These are phyloP conservation scores for Piprites chloris DNA, from an alignment of 2,113 vertebrate genomes.

Conservation along the genomic window DNA sequence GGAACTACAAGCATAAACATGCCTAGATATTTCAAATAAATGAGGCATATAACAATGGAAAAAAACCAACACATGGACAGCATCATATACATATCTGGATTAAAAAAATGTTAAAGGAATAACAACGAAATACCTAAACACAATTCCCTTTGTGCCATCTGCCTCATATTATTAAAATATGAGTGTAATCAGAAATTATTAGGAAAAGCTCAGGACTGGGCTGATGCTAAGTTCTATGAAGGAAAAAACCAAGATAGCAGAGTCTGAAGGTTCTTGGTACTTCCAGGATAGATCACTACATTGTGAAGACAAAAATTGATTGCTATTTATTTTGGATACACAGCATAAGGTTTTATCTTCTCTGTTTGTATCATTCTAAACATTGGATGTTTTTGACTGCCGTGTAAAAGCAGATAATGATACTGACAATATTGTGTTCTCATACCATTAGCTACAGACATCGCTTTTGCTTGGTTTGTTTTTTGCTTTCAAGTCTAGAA, in stretches of 20 bases:
- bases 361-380: not conserved
- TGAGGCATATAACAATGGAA: not conserved
- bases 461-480: not conserved
- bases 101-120: not conserved
- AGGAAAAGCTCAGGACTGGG: not conserved
- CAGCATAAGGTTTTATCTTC: not conserved
- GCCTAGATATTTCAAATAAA: not conserved
- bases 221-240: not conserved
- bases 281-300: not conserved
- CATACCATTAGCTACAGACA: not conserved
- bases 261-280: not conserved
- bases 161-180: not conserved
- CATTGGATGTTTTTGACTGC: not conserved
- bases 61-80: not conserved
- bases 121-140: not conserved
- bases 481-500: not conserved
- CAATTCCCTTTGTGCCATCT: not conserved
- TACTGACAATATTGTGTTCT: not conserved
- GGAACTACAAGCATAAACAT: not conserved
- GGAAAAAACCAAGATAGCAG: not conserved
- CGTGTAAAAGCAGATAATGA: not conserved
- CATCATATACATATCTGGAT: not conserved
- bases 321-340: not conserved
- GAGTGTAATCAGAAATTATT: not conserved
- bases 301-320: not conserved